Conservation (phyloP, 92 coral and sea anemone species). For the Scolanthus callimorphus region DNA sequence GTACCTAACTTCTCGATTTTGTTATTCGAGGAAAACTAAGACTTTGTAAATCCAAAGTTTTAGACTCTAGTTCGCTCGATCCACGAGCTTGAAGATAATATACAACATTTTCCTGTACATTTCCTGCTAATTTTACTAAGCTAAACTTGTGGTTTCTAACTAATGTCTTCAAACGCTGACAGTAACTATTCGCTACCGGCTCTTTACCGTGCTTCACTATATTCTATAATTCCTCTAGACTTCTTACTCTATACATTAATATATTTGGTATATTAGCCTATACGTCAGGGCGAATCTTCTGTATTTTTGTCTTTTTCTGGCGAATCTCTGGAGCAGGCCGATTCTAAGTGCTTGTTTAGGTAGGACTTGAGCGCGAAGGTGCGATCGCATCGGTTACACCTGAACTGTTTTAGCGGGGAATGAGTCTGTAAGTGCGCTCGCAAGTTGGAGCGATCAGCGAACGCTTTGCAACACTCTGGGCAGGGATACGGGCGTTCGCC, state of each 20-base stretch:
- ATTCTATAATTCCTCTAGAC: neutral
- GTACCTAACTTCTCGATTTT: neutral
- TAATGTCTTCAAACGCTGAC: no score
- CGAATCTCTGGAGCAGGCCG: slow-evolving; percentile 83
- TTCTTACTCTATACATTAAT: neutral
- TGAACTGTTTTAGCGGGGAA: slow-evolving; percentile 89
- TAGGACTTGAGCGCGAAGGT: slow-evolving; percentile 98
- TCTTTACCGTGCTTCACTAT: no score
- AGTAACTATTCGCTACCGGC: no score
- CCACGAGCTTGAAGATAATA: neutral
- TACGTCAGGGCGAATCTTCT: neutral
- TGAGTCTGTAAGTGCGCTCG: slow-evolving; percentile 98
- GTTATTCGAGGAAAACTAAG: neutral
- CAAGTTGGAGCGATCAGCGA: slow-evolving; percentile 97
- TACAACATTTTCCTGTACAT: neutral
- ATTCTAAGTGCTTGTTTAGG: slow-evolving; percentile 89
- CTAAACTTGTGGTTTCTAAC: no score
- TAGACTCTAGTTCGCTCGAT: neutral
- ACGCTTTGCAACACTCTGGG: slow-evolving; percentile 90
- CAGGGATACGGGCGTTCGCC: slow-evolving; percentile 95
- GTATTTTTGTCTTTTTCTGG: slow-evolving; percentile 1
- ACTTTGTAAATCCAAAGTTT: neutral
- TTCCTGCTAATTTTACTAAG: no score
- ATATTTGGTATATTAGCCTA: neutral
- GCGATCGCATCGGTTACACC: slow-evolving; percentile 89